Evolutionary conservation across 2,113 vertebrate genomes (phyloP).

Genomic region (Tringa solitaria): DNA sequence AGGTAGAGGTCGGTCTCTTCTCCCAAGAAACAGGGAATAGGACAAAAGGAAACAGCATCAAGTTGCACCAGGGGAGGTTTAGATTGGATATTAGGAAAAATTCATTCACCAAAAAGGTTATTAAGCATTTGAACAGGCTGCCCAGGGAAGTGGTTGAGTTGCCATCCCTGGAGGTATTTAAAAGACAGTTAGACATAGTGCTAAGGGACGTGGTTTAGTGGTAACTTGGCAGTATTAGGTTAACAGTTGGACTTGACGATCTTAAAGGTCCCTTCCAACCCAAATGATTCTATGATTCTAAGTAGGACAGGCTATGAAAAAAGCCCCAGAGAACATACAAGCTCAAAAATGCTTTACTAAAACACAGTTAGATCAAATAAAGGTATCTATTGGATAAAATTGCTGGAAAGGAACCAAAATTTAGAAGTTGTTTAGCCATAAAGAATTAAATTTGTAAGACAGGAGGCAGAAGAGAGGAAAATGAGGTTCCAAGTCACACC

Average conservation of each 20-base stretch:
- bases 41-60: background rate
- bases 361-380: background rate
- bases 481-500: background rate
- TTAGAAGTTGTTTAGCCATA: background rate
- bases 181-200: background rate
- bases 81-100: background rate
- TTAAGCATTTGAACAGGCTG: background rate
- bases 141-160: background rate
- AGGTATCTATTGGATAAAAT: background rate
- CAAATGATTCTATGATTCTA: background rate
- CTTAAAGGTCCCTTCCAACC: background rate
- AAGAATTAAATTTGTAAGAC: background rate
- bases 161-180: background rate
- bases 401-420: background rate
- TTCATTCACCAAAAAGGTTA: background rate
- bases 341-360: background rate
- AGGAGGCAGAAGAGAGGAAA: background rate
- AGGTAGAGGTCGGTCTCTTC: background rate
- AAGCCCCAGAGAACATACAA: background rate
- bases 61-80: background rate
- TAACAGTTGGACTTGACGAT: background rate
- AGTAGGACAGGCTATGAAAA: background rate
- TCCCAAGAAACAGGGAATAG: background rate
- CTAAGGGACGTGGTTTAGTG: background rate
- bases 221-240: background rate